Evolutionary conservation across 2,113 vertebrate genomes (phyloP).

Genomic region (Toxotes chatareus): DNA sequence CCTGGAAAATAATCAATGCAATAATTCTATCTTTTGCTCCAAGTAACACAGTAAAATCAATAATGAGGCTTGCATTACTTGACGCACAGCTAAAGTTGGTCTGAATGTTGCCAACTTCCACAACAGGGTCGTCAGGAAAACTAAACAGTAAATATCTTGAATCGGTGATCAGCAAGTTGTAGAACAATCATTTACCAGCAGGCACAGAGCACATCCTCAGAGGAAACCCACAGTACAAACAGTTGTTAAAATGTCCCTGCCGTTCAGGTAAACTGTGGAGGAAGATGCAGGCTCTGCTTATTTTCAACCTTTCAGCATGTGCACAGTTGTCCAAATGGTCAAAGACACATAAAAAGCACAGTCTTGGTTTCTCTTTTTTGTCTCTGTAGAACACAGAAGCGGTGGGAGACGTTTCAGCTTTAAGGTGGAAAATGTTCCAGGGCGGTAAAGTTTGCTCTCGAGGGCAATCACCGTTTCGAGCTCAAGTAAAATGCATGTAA

Average conservation of each 20-base stretch:
- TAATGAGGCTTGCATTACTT: not conserved
- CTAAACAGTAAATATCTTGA: not conserved
- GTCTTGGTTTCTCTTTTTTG: not conserved
- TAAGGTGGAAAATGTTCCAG: too few relatives aligned
- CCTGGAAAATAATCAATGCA: too few relatives aligned
- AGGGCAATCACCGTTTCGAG: not conserved
- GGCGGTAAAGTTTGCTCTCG: not conserved
- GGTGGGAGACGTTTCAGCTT: too few relatives aligned
- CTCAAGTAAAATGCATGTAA: not conserved
- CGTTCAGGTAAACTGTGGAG: slow-evolving; percentile 43
- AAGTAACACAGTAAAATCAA: not conserved
- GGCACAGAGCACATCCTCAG: not conserved
- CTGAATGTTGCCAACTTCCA: not conserved
- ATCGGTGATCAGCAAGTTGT: not conserved
- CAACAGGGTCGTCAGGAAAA: not conserved
- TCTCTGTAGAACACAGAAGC: not conserved
- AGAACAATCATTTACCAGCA: not conserved
- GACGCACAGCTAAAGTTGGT: not conserved
- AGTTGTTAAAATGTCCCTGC: slow-evolving; percentile 41
- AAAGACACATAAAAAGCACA: not conserved
- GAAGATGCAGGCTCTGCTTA: slow-evolving; percentile 36
- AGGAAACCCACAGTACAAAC: slow-evolving; percentile 47
- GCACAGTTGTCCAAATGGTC: not conserved
- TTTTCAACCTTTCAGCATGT: slow-evolving; percentile 25
- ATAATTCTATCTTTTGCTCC: too few relatives aligned